phyloP scores from a whole-genome alignment of 2,113 vertebrate genomes.

The Centropus unirufus region DNA sequence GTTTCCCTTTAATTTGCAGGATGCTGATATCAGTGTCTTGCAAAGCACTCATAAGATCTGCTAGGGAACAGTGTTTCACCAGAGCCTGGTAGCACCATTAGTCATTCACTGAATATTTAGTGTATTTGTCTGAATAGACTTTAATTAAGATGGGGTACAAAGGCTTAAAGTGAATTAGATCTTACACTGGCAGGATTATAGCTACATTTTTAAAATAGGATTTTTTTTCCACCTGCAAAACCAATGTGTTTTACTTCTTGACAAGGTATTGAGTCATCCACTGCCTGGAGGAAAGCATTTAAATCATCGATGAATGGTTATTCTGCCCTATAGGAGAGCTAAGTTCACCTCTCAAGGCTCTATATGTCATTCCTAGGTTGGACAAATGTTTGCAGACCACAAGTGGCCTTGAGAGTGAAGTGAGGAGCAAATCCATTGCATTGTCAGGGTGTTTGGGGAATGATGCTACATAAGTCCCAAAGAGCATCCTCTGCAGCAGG shows the following conservation, averaged over 20 bases:
- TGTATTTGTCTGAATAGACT: not conserved
- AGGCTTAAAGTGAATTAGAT: not conserved
- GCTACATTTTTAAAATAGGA: slow-evolving; percentile 16
- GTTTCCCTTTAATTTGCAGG: not conserved
- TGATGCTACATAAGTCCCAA: not conserved
- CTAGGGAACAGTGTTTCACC: not conserved
- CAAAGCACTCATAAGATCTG: not conserved
- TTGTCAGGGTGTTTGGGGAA: slow-evolving; percentile 26
- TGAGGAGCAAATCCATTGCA: not conserved
- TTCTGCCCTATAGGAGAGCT: slow-evolving; percentile 10
- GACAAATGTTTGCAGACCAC: slow-evolving; percentile 14
- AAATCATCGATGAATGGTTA: slow-evolving; percentile 45
- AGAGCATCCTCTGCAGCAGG: not conserved
- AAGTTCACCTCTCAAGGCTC: not conserved
- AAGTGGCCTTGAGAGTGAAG: not conserved
- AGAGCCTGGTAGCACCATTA: not conserved
- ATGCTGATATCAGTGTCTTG: not conserved
- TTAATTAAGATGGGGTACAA: not conserved
- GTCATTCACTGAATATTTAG: not conserved
- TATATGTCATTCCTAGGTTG: not conserved
- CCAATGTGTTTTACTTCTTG: slow-evolving; percentile 45
- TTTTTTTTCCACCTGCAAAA: slow-evolving; percentile 39
- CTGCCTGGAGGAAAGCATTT: slow-evolving; percentile 41
- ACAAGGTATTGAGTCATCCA: slow-evolving; percentile 57
- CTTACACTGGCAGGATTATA: not conserved